phyloP scores from a whole-genome alignment of 2,888 invertebrate genomes.

The Athrips mouffetella region DNA sequence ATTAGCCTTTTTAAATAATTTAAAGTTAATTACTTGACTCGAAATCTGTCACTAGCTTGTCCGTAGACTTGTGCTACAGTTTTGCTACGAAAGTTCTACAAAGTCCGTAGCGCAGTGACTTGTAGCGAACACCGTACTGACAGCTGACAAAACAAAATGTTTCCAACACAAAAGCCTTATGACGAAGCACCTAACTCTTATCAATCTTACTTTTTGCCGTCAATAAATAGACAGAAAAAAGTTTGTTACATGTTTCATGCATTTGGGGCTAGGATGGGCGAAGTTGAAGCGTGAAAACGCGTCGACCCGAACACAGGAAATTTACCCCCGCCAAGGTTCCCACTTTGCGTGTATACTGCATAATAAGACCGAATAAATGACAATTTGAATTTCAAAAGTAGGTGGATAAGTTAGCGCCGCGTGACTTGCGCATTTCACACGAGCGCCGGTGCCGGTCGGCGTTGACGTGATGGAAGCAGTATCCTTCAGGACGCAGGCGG shows the following conservation, averaged over 20 bases:
- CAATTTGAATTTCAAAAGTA: slow-evolving; percentile 67
- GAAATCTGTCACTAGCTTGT: background rate
- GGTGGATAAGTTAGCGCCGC: slow-evolving; percentile 61
- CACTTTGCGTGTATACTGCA: slow-evolving; percentile 46
- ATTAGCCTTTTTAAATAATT: too few relatives aligned
- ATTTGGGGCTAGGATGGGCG: slow-evolving; percentile 5
- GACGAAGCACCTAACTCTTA: background rate
- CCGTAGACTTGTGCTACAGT: background rate
- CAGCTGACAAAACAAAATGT: background rate
- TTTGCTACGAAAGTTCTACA: slow-evolving; percentile 9
- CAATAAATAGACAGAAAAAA: slow-evolving; percentile 6
- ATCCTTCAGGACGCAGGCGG: slow-evolving; percentile 37
- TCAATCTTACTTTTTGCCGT: background rate
- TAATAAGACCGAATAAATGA: slow-evolving; percentile 58
- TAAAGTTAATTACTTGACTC: background rate
- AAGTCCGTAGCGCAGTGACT: background rate
- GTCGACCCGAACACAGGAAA: slow-evolving; percentile 40
- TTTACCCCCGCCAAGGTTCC: slow-evolving; percentile 37
- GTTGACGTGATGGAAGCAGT: slow-evolving; percentile 58
- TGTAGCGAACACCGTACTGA: background rate
- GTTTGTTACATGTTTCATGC: slow-evolving; percentile 12
- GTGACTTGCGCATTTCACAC: slow-evolving; percentile 76
- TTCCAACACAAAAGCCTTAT: background rate
- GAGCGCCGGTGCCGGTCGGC: slow-evolving; percentile 46
- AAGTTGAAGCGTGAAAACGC: slow-evolving; percentile 37